Evolutionary conservation across 2,113 vertebrate genomes (phyloP), one percentile per base, ranked within the genome.

Genomic region (Alexandromys fortis): DNA sequence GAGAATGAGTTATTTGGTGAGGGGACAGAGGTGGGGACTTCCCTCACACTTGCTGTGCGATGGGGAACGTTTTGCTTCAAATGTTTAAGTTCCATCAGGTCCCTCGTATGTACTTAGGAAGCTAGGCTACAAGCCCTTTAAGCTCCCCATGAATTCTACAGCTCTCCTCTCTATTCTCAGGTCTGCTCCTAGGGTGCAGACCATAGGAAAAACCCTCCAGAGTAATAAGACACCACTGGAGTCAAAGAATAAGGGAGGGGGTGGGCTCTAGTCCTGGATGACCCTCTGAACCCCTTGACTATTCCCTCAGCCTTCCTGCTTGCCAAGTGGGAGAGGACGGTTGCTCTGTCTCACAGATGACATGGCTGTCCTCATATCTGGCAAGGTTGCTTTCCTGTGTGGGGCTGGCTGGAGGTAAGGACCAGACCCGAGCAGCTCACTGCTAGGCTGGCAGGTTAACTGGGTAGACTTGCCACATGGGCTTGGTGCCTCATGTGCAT

Each of bases 401-500:
- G 12, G 3, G 45, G 28, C 78, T 49, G 7, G 47, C 52, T 1
- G 19, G 35, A 86, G 33, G 76, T 35, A 52, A 77, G 7, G 83
- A 14, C 19, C 24, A n/a, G 78, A 55, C 4, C 1, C 12, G 42
- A 49, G 52, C 76, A 67, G 35, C 61, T 67, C 70, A 4, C 3
- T 13, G 58, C 33, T 28, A 92, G 45, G 21, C 21, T 38, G 16
- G 38, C 49, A 68, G 42, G 63, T 47, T 63, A 42, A 17, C 35
- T 0, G 0, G 13, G 10, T 24, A 55, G 49, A 28, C 35, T 58
- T 33, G 35, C 14, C 49, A 42, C n/a, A 30, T 6, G 22, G 22
- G 9, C 42, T 30, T 3, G 4, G 24, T 12, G 67, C 14, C 24
- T 55, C 28, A 33, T 0, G 10, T 4, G 0, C 8, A 70, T 1